A percentile compares a stretch with the other conserved stretches of the same genome.
phyloP scores from a whole-genome alignment of 2,888 invertebrate genomes.

The Drosophila formosana region DNA sequence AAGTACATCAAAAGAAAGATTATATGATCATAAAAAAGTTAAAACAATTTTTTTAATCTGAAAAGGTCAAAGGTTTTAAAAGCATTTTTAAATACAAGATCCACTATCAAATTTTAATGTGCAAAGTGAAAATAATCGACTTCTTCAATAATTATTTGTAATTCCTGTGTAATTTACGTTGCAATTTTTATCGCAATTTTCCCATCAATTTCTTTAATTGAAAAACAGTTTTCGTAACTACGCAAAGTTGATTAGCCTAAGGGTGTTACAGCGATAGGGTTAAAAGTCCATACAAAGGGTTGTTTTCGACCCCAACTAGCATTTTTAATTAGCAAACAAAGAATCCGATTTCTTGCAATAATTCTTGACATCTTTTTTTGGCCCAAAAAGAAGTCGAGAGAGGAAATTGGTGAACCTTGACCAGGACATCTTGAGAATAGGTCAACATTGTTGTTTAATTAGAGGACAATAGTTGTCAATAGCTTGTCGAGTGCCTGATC shows the following conservation, averaged over 20 bases:
- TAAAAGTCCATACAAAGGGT: constrained; percentile 34
- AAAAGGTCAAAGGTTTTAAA: neutral
- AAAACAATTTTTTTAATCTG: too few relatives aligned
- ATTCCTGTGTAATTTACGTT: neutral
- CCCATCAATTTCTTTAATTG: constrained; percentile 6
- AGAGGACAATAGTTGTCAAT: constrained; percentile 77
- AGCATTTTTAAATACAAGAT: neutral
- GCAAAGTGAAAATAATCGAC: neutral
- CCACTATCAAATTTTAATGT: neutral
- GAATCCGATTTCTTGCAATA: constrained; percentile 39
- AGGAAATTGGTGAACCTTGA: constrained; percentile 61
- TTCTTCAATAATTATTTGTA: neutral
- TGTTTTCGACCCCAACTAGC: constrained; percentile 37
- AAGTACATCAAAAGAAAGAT: too few relatives aligned
- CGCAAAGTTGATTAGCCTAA: constrained; percentile 14
- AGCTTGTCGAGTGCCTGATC: constrained; percentile 35
- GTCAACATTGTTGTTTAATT: constrained; percentile 79
- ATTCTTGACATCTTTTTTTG: constrained; percentile 39
- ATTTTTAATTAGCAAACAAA: constrained; percentile 73
- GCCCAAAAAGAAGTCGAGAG: constrained; percentile 29
- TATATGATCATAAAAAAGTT: too few relatives aligned
- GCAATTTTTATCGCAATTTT: constrained; percentile 3
- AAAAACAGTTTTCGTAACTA: constrained; percentile 8
- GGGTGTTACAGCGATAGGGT: constrained; percentile 43
- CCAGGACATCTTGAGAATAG: constrained; percentile 66